phyloP scores from a whole-genome alignment of 2,113 vertebrate genomes.

The Erpornis zantholeuca region DNA sequence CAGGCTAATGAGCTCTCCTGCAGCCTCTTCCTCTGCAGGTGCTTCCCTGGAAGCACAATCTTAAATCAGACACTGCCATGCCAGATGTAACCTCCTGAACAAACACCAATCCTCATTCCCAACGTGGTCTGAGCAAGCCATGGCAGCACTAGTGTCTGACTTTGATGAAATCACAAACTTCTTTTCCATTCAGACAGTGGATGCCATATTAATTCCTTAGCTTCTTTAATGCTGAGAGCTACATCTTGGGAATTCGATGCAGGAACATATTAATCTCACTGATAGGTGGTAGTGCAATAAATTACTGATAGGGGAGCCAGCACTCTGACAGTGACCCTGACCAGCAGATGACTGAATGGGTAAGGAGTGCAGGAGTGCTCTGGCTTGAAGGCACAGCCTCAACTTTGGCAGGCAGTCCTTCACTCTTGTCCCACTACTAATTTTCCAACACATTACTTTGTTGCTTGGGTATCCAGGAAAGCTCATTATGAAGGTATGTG shows the following conservation, averaged over 20 bases:
- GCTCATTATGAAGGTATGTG: slow-evolving; percentile 59
- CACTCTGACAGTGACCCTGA: slow-evolving; percentile 51
- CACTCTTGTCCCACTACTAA: slow-evolving; percentile 48
- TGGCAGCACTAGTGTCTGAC: background rate
- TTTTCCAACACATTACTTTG: slow-evolving; percentile 56
- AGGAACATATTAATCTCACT: slow-evolving; percentile 21
- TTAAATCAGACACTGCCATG: slow-evolving; percentile 53
- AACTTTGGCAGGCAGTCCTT: slow-evolving; percentile 50
- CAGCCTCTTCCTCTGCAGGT: slow-evolving; percentile 61
- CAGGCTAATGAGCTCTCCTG: slow-evolving; percentile 72
- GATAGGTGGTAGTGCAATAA: slow-evolving; percentile 37
- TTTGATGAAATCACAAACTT: slow-evolving; percentile 4
- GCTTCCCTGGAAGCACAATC: slow-evolving; percentile 40
- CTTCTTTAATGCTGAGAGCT: slow-evolving; percentile 12
- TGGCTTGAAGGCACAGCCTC: slow-evolving; percentile 14
- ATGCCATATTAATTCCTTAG: slow-evolving; percentile 43
- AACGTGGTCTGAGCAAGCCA: background rate
- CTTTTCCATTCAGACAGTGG: background rate
- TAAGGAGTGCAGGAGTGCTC: slow-evolving; percentile 4
- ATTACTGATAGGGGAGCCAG: slow-evolving; percentile 37
- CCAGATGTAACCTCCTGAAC: background rate
- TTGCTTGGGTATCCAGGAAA: slow-evolving; percentile 35
- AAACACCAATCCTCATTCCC: background rate
- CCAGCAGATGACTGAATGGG: slow-evolving; percentile 56
- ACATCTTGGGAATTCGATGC: slow-evolving; percentile 25